These are phyloP conservation scores for Eupithecia tripunctaria DNA, from an alignment of 2,888 invertebrate genomes.

Conservation along the genomic window DNA sequence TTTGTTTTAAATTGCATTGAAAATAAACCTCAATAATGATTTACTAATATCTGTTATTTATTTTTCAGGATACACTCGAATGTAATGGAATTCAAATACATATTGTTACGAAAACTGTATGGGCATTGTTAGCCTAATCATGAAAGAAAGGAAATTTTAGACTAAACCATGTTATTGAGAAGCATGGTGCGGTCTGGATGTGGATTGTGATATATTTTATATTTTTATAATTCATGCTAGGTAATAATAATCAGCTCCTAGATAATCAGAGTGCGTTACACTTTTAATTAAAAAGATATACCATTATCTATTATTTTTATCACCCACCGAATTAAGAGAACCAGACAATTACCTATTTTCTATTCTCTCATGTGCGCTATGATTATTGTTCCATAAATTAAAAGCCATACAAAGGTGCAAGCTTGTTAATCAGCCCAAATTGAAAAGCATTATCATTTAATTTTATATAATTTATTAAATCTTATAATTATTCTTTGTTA, in stretches of 20 bases:
- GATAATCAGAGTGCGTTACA: neutral
- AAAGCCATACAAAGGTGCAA: neutral
- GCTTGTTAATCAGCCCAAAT: neutral
- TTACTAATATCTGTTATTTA: conserved; percentile 56
- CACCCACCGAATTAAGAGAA: conserved; percentile 28
- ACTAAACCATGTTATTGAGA: conserved; percentile 3
- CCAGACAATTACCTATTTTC: neutral
- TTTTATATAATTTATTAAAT: neutral
- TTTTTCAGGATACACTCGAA: conserved; percentile 80
- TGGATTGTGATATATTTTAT: conserved; percentile 49
- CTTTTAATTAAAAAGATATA: neutral
- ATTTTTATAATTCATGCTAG: conserved; percentile 47
- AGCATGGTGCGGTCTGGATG: conserved; percentile 26
- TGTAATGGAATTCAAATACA: conserved; percentile 77
- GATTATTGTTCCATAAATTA: neutral
- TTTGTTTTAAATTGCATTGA: neutral
- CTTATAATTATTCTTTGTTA: conserved; percentile 10
- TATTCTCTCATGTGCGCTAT: neutral
- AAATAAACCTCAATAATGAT: neutral
- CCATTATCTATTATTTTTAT: neutral
- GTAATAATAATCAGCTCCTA: conserved; percentile 15
- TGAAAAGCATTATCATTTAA: conserved; percentile 3
- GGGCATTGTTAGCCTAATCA: conserved; percentile 70
- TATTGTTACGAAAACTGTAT: conserved; percentile 74
- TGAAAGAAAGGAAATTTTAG: conserved; percentile 12